These are phyloP conservation scores for Chirona hameri DNA, from an alignment of 2,888 invertebrate species.

Conservation along the genomic window DNA sequence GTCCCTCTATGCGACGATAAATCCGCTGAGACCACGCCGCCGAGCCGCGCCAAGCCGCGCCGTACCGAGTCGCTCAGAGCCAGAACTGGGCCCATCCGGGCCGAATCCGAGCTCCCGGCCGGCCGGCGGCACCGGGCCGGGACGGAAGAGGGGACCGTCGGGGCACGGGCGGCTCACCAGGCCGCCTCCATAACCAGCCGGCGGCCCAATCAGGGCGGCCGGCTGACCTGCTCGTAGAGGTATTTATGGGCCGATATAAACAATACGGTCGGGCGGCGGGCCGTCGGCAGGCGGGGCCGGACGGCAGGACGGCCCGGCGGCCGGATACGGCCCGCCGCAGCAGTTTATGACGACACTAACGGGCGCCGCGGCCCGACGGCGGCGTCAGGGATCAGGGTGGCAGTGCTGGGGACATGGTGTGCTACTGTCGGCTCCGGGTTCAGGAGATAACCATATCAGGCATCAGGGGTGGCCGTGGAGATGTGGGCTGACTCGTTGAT, in stretches of 20 bases:
- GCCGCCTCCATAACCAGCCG: neutral
- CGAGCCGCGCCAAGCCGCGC: no score
- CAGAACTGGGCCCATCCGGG: no score
- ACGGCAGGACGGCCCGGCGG: neutral
- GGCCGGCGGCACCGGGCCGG: neutral
- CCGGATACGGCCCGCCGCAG: neutral
- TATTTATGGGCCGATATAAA: constrained; percentile 5
- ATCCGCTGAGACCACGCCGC: neutral
- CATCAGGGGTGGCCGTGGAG: neutral
- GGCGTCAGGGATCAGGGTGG: neutral
- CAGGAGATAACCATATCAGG: neutral
- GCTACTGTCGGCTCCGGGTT: no score
- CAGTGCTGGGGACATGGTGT: no score
- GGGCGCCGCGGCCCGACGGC: neutral
- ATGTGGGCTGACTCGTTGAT: neutral
- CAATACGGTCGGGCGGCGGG: neutral
- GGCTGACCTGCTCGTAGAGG: neutral
- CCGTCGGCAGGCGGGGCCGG: neutral
- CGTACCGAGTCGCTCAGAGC: no score
- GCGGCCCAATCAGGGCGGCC: neutral
- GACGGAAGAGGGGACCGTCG: neutral
- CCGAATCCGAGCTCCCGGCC: no score
- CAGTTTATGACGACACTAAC: constrained; percentile 10
- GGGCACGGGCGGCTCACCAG: neutral
- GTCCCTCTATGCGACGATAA: neutral